Conservation (phyloP, 1,140 invertebrate species). For the Thrips palmi region DNA sequence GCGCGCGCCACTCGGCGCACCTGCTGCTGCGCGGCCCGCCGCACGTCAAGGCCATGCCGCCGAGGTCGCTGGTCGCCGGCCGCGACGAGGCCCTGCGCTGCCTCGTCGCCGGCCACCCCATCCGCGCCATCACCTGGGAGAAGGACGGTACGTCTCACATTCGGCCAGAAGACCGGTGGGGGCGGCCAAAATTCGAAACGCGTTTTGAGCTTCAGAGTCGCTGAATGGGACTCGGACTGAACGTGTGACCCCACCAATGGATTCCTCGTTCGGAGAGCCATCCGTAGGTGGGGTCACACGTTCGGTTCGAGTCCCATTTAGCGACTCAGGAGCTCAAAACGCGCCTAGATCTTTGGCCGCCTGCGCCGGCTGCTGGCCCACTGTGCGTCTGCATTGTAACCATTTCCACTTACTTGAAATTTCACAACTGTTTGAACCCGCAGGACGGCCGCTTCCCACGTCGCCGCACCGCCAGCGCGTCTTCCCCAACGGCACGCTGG, state of each 20-base stretch:
- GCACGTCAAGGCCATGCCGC: conserved; percentile 42
- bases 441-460: conserved; percentile 37
- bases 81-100: conserved; percentile 41
- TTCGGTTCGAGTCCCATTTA: too few species aligned
- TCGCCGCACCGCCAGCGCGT: conserved; percentile 46
- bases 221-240: not conserved
- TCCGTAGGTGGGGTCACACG: too few species aligned
- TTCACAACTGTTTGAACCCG: conserved; percentile 9
- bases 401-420: too few species aligned
- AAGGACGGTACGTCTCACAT: too few species aligned
- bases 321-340: too few species aligned
- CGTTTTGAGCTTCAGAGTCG: not conserved
- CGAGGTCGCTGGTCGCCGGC: conserved; percentile 46
- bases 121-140: conserved; percentile 41
- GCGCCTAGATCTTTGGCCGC: too few species aligned
- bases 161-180: too few species aligned
- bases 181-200: conserved; percentile 19
- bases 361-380: too few species aligned
- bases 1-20: too few species aligned
- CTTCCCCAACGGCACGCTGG: conserved; percentile 38
- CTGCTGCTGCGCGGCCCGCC: too few species aligned
- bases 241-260: not conserved
- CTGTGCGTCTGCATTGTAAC: too few species aligned
- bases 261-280: not conserved
- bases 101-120: conserved; percentile 50